Conservation (phyloP, 2,797 vertebrate genomes). For the Naso thynnoides region DNA sequence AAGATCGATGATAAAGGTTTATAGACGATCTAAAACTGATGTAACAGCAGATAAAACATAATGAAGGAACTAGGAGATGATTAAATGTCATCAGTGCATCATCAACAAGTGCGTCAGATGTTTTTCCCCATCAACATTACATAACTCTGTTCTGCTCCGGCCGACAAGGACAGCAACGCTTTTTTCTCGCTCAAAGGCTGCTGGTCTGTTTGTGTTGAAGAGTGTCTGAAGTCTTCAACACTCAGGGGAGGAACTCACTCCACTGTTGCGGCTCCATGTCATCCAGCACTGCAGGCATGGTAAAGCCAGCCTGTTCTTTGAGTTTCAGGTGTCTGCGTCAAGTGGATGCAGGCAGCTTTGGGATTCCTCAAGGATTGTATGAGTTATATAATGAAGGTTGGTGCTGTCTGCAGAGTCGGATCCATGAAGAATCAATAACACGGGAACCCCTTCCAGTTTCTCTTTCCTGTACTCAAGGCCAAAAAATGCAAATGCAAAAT, state of each 20-base stretch:
- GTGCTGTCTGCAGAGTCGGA: conserved; percentile 43
- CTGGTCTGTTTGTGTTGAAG: conserved; percentile 35
- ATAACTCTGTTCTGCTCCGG: conserved; percentile 5
- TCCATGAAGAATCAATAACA: conserved; percentile 53
- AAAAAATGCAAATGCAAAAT: conserved; percentile 43
- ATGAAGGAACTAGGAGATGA: conserved; percentile 22
- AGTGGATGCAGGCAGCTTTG: conserved; percentile 44
- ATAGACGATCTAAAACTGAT: conserved; percentile 5
- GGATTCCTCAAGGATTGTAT: conserved; percentile 48
- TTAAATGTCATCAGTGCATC: conserved; percentile 15
- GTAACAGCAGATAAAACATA: conserved; percentile 29
- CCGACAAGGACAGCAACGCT: conserved; percentile 29
- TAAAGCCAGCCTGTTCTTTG: conserved; percentile 23
- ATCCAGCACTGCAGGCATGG: conserved; percentile 58
- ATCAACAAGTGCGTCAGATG: conserved; percentile 26
- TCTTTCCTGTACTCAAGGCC: conserved; percentile 34
- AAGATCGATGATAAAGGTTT: conserved; percentile 13
- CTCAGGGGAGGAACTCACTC: conserved; percentile 44
- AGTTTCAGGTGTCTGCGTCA: conserved; percentile 46
- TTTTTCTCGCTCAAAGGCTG: conserved; percentile 30
- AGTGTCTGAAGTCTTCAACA: conserved; percentile 32
- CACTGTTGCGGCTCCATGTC: conserved; percentile 46
- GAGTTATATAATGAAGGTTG: conserved; percentile 50
- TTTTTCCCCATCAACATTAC: conserved; percentile 2
- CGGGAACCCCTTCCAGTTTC: conserved; percentile 24